phyloP scores from a whole-genome alignment of 2,888 invertebrate genomes.

The Mycalesis mineus region DNA sequence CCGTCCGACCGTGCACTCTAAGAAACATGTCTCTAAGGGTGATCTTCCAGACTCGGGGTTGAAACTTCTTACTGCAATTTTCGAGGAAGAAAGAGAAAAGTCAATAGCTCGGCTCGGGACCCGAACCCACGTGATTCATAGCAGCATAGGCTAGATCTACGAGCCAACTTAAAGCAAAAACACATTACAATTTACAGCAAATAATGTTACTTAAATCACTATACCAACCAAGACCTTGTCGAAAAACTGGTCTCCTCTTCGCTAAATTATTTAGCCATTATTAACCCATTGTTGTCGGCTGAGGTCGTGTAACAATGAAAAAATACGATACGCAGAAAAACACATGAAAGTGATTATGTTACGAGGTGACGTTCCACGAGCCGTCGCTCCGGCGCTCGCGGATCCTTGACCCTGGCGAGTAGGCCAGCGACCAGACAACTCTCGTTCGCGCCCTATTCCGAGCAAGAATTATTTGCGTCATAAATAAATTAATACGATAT shows the following conservation, averaged over 20 bases:
- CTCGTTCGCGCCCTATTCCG: slow-evolving; percentile 43
- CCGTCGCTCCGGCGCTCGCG: slow-evolving; percentile 28
- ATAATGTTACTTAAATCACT: too few species aligned
- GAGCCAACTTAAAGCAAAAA: too few species aligned
- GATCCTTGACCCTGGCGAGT: slow-evolving; percentile 58
- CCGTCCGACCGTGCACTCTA: too few species aligned
- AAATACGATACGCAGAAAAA: neutral
- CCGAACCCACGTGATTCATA: too few species aligned
- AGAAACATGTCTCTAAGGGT: too few species aligned
- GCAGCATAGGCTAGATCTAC: too few species aligned
- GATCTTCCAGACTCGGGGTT: too few species aligned
- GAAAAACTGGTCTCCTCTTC: neutral
- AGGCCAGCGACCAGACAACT: slow-evolving; percentile 33
- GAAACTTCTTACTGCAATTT: too few species aligned
- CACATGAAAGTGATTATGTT: slow-evolving; percentile 13
- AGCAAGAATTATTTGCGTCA: too few species aligned
- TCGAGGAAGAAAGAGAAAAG: too few species aligned
- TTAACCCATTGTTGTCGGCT: neutral
- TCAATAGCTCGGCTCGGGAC: too few species aligned
- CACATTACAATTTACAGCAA: too few species aligned
- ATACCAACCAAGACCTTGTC: neutral
- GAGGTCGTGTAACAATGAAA: neutral
- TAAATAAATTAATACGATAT: neutral
- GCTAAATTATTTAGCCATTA: neutral
- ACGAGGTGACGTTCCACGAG: slow-evolving; percentile 26